Evolutionary conservation across 2,113 vertebrate species (phyloP).

Genomic region (Prochilodus magdalenae): DNA sequence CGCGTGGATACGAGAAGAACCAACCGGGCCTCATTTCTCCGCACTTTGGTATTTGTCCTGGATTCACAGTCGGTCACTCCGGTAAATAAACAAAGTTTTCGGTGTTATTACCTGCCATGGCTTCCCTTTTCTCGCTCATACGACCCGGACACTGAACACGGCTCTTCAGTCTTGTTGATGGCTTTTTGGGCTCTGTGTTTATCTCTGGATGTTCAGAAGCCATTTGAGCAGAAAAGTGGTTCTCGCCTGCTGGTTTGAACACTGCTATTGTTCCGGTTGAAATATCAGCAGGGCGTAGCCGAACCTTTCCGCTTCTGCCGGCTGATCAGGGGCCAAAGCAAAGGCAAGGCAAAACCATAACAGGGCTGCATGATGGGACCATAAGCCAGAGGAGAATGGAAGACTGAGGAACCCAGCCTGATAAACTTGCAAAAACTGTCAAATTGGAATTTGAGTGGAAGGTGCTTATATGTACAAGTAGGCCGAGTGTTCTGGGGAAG

Average conservation of each 20-base stretch:
- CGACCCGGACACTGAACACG: background rate
- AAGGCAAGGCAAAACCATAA: background rate
- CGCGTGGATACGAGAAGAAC: background rate
- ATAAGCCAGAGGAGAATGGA: background rate
- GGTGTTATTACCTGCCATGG: background rate
- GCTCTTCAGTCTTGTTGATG: constrained; percentile 25
- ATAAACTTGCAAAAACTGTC: no score
- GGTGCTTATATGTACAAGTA: no score
- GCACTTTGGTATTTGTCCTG: background rate
- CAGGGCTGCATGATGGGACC: background rate
- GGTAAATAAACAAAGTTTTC: constrained; percentile 34
- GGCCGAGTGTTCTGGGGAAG: no score
- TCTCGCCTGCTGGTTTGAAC: constrained; percentile 20
- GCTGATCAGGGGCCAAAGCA: constrained; percentile 17
- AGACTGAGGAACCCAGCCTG: background rate
- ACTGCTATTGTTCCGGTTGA: constrained; percentile 17
- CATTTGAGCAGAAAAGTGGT: constrained; percentile 22
- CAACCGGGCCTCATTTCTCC: background rate
- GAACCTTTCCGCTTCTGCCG: constrained; percentile 1
- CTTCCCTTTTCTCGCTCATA: background rate
- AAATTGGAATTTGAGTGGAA: no score
- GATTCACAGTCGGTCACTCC: constrained; percentile 19
- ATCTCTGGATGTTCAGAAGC: constrained; percentile 12
- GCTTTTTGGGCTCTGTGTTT: constrained; percentile 23
- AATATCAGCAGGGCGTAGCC: background rate